These are phyloP conservation scores for Acanthosepion esculentum DNA, from an alignment of 2,888 invertebrate species.

Conservation along the genomic window DNA sequence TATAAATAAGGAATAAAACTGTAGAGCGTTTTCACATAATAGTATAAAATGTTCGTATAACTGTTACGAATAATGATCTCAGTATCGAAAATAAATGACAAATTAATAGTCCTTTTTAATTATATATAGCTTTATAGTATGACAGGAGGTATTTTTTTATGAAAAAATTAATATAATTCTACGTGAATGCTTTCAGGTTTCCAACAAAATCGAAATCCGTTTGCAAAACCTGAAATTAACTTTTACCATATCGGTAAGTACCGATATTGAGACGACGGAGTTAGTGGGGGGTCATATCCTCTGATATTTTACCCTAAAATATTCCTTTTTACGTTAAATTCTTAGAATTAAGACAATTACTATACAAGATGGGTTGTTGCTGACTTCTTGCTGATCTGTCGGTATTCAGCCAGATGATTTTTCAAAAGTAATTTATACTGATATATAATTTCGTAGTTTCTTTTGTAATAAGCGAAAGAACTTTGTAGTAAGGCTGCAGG, in stretches of 20 bases:
- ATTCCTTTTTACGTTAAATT: not conserved
- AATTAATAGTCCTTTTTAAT: no score
- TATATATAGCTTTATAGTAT: no score
- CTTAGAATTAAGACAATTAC: not conserved
- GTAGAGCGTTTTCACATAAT: no score
- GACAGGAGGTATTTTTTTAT: no score
- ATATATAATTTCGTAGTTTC: not conserved
- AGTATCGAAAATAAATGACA: no score
- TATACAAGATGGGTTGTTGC: accelerated
- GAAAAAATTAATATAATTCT: not conserved
- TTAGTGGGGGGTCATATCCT: not conserved
- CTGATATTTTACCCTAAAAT: not conserved
- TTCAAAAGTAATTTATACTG: not conserved
- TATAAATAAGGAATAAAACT: no score
- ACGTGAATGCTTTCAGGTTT: not conserved
- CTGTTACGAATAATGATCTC: no score
- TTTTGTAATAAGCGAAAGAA: not conserved
- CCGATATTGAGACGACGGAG: not conserved
- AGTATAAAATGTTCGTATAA: no score
- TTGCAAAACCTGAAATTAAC: not conserved
- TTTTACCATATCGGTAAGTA: not conserved
- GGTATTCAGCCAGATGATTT: not conserved
- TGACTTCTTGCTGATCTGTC: not conserved
- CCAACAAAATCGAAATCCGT: not conserved
- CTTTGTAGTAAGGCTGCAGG: not conserved